A percentile compares a stretch with the other conserved stretches of the same genome.
Evolutionary conservation across 2,888 invertebrate species (phyloP).

Genomic region (Formica aserva): DNA sequence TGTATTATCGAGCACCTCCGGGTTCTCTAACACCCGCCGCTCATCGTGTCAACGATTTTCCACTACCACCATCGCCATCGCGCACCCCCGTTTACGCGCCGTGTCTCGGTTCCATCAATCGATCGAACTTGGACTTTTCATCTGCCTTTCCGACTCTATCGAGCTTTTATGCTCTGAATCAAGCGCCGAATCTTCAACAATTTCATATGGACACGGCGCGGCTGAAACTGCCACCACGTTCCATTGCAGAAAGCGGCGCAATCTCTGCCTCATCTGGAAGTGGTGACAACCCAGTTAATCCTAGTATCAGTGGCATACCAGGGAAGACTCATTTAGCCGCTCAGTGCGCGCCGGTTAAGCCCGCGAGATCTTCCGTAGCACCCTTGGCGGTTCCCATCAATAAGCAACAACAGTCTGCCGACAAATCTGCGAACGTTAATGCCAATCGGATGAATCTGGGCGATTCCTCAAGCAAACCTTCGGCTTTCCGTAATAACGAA

Average conservation of each 20-base stretch:
- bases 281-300: constrained; percentile 22
- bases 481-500: constrained; percentile 53
- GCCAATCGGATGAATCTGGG: constrained; percentile 22
- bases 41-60: constrained; percentile 77
- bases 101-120: constrained; percentile 54
- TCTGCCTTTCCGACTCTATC: constrained; percentile 78
- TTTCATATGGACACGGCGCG: constrained; percentile 75
- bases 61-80: constrained; percentile 69
- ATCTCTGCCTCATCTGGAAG: constrained; percentile 9
- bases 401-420: constrained; percentile 69
- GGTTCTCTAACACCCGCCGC: constrained; percentile 81
- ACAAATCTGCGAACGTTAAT: constrained; percentile 46
- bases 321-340: constrained; percentile 79
- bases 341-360: constrained; percentile 81
- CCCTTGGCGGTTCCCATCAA: constrained; percentile 79
- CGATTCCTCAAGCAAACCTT: constrained; percentile 50
- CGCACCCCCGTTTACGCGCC: constrained; percentile 80
- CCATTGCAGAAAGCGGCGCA: constrained; percentile 15
- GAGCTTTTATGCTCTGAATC: constrained; percentile 75
- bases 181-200: constrained; percentile 78
- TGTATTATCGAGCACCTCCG: constrained; percentile 80
- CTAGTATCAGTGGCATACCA: constrained; percentile 41
- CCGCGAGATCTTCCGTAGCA: constrained; percentile 77
- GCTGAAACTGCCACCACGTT: constrained; percentile 59
- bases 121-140: constrained; percentile 69